Percentiles rank a stretch among this genome's conserved stretches.
Evolutionary conservation across 2,113 vertebrate genomes (phyloP).

Genomic region (Grammomys surdaster): DNA sequence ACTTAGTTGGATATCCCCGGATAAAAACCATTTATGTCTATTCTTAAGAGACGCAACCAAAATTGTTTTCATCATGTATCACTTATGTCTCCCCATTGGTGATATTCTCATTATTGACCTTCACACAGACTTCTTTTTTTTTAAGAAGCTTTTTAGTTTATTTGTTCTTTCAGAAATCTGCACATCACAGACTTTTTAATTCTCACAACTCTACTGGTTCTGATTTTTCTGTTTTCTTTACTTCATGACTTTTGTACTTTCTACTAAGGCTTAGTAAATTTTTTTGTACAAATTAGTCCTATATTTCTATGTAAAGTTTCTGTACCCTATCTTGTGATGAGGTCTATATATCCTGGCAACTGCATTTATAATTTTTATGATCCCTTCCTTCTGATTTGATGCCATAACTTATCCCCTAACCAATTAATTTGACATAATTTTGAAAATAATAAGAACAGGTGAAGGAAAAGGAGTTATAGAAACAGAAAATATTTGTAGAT

Average conservation of each 20-base stretch:
- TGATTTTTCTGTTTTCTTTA: neutral
- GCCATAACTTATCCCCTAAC: neutral
- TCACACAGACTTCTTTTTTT: no score
- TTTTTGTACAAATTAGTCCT: neutral
- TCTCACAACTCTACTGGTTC: neutral
- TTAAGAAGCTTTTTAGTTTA: no score
- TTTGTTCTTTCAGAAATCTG: no score
- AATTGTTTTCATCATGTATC: neutral
- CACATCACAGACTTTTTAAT: neutral
- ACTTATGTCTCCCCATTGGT: neutral
- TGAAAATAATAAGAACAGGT: neutral
- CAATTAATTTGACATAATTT: neutral
- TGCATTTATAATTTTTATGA: neutral
- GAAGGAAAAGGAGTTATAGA: neutral
- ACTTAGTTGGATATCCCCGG: neutral
- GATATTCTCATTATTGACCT: neutral
- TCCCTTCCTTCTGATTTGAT: neutral
- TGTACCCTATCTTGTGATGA: neutral
- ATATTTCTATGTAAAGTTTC: neutral
- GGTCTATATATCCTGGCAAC: neutral
- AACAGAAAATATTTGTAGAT: neutral
- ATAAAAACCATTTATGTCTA: neutral
- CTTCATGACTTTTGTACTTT: neutral
- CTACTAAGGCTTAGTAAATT: neutral
- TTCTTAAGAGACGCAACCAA: neutral